phyloP scores from a whole-genome alignment of 1,140 invertebrate species.

The Grapholita molesta region DNA sequence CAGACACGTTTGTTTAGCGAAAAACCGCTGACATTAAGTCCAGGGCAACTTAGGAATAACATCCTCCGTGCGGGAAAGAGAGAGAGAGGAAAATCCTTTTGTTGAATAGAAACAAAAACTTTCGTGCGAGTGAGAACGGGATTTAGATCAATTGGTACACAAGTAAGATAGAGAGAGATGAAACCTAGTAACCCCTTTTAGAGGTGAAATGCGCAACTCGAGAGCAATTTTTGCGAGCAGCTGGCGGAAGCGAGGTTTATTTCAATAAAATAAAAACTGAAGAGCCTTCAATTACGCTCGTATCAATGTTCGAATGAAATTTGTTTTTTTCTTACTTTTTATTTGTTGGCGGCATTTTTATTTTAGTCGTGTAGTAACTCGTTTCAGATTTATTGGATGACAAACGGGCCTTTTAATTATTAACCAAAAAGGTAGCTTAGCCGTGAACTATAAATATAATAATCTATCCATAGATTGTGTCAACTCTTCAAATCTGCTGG shows the following conservation, averaged over 20 bases:
- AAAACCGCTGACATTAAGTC: conserved; percentile 19
- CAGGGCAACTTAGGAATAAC: not conserved
- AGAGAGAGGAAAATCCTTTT: conserved; percentile 18
- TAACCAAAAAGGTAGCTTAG: too few species aligned
- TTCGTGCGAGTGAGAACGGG: not conserved
- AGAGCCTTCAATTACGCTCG: conserved; percentile 1
- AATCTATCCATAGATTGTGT: too few species aligned
- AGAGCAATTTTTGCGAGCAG: conserved; percentile 40
- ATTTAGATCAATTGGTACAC: not conserved
- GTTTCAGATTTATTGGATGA: too few species aligned
- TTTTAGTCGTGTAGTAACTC: too few species aligned
- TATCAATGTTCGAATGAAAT: conserved; percentile 3
- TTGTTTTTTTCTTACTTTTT: not conserved
- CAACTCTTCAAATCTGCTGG: too few species aligned
- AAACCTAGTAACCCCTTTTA: not conserved
- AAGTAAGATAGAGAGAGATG: not conserved
- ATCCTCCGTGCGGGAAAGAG: conserved; percentile 27
- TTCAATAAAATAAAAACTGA: conserved; percentile 48
- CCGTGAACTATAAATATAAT: too few species aligned
- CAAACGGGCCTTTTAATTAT: too few species aligned
- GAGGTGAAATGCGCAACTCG: conserved; percentile 42
- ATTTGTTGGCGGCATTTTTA: not conserved
- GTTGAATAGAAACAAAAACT: conserved; percentile 1
- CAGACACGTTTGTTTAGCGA: too few species aligned
- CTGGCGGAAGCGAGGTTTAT: conserved; percentile 42